phyloP scores from a whole-genome alignment of 92 coral and sea anemone genomes.

The Porites lobata region DNA sequence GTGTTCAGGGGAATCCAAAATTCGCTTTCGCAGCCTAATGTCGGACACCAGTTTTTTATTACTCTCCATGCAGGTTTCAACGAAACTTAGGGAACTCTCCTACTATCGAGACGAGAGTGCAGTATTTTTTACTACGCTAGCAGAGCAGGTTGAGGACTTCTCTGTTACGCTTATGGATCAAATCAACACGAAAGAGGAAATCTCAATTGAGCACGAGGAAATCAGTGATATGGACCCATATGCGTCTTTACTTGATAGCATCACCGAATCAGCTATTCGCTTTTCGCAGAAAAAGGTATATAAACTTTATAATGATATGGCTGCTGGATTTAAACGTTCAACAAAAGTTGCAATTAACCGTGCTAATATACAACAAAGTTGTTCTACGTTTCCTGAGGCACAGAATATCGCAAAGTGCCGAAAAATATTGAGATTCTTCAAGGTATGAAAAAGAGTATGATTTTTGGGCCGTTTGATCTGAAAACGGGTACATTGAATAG shows the following conservation, averaged over 20 bases:
- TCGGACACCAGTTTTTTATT: not conserved
- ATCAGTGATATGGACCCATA: slow-evolving; percentile 13
- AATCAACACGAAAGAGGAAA: slow-evolving; percentile 34
- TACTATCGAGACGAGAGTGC: slow-evolving; percentile 13
- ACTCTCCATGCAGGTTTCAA: not conserved
- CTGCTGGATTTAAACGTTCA: too few relatives aligned
- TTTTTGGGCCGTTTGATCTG: too few relatives aligned
- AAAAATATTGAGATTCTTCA: too few relatives aligned
- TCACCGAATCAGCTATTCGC: slow-evolving; percentile 32
- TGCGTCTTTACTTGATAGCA: slow-evolving; percentile 23
- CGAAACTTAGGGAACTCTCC: slow-evolving; percentile 20
- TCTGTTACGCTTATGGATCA: slow-evolving; percentile 42
- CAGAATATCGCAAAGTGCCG: too few relatives aligned
- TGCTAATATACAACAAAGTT: too few relatives aligned
- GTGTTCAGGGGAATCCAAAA: too few relatives aligned
- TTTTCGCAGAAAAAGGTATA: slow-evolving; percentile 36
- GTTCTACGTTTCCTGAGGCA: too few relatives aligned
- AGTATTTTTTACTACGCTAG: slow-evolving; percentile 17
- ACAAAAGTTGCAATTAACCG: too few relatives aligned
- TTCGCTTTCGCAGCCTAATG: too few relatives aligned
- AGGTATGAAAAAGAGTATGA: too few relatives aligned
- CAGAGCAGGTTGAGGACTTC: slow-evolving; percentile 40
- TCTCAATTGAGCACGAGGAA: slow-evolving; percentile 13
- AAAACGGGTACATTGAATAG: too few relatives aligned
- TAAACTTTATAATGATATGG: too few relatives aligned